These are phyloP conservation scores for Diaperis boleti DNA, from an alignment of 2,888 invertebrate genomes.

Conservation along the genomic window DNA sequence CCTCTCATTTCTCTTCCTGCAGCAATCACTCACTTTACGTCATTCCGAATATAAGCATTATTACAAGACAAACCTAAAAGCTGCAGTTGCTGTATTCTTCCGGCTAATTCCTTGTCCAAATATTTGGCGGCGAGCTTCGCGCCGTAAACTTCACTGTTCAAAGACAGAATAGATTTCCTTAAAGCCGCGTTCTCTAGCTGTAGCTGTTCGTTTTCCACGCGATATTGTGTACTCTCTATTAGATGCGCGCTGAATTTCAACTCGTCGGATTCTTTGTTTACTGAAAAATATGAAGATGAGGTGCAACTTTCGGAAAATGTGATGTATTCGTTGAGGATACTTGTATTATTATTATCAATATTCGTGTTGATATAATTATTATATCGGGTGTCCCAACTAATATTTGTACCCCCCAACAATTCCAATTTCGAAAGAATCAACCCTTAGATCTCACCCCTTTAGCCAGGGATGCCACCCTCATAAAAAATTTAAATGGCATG, in stretches of 20 bases:
- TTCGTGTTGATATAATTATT: too few relatives aligned
- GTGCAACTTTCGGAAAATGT: not conserved
- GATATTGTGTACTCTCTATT: conserved; percentile 64
- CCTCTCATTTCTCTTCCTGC: conserved; percentile 80
- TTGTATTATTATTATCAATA: too few relatives aligned
- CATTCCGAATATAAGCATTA: too few relatives aligned
- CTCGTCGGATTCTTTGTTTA: conserved; percentile 57
- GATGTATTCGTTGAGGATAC: not conserved
- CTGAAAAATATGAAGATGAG: conserved; percentile 48
- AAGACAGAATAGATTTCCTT: conserved; percentile 77
- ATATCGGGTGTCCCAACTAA: too few relatives aligned
- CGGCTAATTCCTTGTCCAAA: conserved; percentile 86
- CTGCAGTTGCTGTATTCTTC: conserved; percentile 88
- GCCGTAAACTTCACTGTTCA: conserved; percentile 87
- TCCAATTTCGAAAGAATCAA: too few relatives aligned
- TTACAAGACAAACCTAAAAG: conserved; percentile 76
- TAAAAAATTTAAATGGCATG: too few relatives aligned
- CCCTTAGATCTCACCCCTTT: too few relatives aligned
- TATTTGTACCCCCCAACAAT: too few relatives aligned
- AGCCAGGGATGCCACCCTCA: too few relatives aligned
- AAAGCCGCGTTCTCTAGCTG: conserved; percentile 78
- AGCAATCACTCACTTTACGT: conserved; percentile 11
- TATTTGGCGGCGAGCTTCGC: conserved; percentile 88
- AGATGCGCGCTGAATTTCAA: conserved; percentile 63
- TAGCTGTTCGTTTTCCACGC: conserved; percentile 72